Base-by-base conservation (phyloP, 2,113 vertebrate species). In the Manacus vitellinus region DNA sequence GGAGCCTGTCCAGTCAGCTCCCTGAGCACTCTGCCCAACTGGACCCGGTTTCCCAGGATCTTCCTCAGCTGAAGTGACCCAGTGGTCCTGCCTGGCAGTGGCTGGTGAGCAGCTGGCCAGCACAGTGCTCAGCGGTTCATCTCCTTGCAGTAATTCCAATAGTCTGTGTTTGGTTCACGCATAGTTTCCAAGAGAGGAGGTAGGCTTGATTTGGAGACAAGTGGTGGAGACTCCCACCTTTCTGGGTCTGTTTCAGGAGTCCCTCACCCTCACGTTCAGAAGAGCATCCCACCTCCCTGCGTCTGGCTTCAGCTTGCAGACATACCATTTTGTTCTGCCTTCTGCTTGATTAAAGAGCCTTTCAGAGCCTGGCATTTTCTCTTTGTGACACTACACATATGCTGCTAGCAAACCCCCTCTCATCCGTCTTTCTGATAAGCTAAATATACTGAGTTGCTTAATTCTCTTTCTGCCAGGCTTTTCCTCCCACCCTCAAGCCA, bases 301-400 rank as follows among this genome's bases (percentile, higher is more conserved):
- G 55, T 88, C 94, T 95, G 59, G 72, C 73, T 95, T 80, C 73
- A 46, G 68, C 84, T 95, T 81, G 56, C 76, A 92, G 89, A 92
- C 76, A 51, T 71, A 77, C 88, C 67, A 77, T 95, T 90, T 94
- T 95, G 70, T 90, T 91, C 86, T 94, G 91, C 70, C 86, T 95
- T 91, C 86, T 94, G 88, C 94, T 92, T 77, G 75, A 91, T 88
- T 91, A 94, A 95, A 86, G 89, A 92, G 84, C 86, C 80, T 87
- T 94, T 95, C 73, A 91, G 91, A 96, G 84, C 73, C 83, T 89
- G 47, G 76, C 84, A 52, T 92, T 94, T 95, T 86, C 88, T 95
- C 83, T 82, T 94, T 91, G 68, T 89, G 96, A 89, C 93, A 95
- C 65, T 77, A 86, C 49, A 74, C 95, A 94, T 94, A 97, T 92